These are phyloP conservation scores for Pissodes strobi DNA, from an alignment of 1,140 invertebrate species.

Conservation along the genomic window DNA sequence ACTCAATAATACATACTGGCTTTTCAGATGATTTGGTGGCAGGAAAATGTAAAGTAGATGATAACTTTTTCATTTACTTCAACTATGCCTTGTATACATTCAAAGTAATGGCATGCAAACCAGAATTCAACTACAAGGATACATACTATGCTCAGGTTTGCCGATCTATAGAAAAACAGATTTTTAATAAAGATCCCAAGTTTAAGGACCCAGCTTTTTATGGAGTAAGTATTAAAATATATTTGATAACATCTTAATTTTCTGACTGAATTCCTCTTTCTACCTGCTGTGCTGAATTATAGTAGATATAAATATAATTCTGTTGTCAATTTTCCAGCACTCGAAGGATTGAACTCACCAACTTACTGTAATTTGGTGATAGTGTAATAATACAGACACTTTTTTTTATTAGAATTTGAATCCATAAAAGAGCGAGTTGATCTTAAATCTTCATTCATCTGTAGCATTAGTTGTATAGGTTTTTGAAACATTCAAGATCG, in stretches of 20 bases:
- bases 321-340: not conserved
- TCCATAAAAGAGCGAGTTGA: too few species aligned
- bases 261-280: not conserved
- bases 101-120: constrained; percentile 26
- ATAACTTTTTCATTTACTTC: constrained; percentile 29
- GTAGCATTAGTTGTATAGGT: too few species aligned
- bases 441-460: too few species aligned
- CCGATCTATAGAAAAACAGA: constrained; percentile 28
- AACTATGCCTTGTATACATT: constrained; percentile 33
- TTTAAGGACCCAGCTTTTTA: constrained; percentile 25
- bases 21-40: constrained; percentile 32
- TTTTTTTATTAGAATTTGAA: too few species aligned
- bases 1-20: too few species aligned
- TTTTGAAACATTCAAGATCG: too few species aligned
- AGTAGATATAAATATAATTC: not conserved
- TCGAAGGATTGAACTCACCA: not conserved
- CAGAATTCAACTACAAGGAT: constrained; percentile 12
- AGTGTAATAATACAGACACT: not conserved
- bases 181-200: constrained; percentile 32
- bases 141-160: constrained; percentile 28
- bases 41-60: constrained; percentile 35
- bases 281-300: not conserved
- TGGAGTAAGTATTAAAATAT: constrained; percentile 9
- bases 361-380: not conserved
- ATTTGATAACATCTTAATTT: not conserved